Evolutionary conservation across 2,797 vertebrate genomes (phyloP).

Genomic region (Squalus acanthias): DNA sequence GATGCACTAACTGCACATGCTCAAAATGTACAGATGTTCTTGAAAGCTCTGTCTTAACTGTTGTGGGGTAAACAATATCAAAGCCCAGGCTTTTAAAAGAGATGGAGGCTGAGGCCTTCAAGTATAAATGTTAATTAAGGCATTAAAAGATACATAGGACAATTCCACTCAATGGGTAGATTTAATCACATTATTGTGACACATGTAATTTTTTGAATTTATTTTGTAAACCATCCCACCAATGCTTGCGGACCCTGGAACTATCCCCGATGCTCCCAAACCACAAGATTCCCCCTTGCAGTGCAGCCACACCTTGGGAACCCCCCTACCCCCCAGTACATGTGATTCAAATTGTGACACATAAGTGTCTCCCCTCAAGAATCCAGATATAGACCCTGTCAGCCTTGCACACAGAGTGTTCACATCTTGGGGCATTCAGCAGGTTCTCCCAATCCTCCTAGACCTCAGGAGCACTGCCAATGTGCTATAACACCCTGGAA

Average conservation of each 20-base stretch:
- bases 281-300: not conserved
- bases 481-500: not conserved
- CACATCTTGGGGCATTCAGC: not conserved
- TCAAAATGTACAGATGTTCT: not conserved
- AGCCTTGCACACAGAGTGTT: not conserved
- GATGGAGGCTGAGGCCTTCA: not conserved
- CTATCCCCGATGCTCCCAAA: not conserved
- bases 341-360: not conserved
- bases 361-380: not conserved
- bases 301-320: not conserved
- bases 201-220: not conserved
- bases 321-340: not conserved
- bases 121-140: not conserved
- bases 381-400: not conserved
- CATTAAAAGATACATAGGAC: not conserved
- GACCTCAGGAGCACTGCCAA: not conserved
- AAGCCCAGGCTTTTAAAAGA: not conserved
- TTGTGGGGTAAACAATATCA: not conserved
- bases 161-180: too few species aligned
- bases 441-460: not conserved
- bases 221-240: not conserved
- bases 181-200: not conserved
- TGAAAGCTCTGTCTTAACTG: not conserved
- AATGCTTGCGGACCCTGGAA: not conserved
- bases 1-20: not conserved